phyloP scores from a whole-genome alignment of 2,888 invertebrate genomes.

The Spilarctia lutea region DNA sequence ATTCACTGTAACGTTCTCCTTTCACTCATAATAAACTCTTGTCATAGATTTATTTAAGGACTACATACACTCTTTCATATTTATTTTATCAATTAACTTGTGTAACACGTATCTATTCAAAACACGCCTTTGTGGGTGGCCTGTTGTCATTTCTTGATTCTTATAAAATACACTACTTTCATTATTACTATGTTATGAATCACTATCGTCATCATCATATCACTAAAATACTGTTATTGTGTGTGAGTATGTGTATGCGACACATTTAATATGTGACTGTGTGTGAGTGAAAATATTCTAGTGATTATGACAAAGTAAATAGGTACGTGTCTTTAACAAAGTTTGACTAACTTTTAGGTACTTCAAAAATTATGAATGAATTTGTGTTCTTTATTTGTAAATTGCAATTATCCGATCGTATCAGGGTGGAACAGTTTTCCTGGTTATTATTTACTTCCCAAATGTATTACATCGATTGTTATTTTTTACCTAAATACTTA shows the following conservation, averaged over 20 bases:
- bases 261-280: not conserved
- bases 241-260: not conserved
- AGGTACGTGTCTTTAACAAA: not conserved
- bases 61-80: constrained; percentile 15
- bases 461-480: no score
- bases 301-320: not conserved
- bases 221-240: not conserved
- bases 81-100: constrained; percentile 17
- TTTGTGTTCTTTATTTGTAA: not conserved
- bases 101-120: not conserved
- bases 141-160: not conserved
- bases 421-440: not conserved
- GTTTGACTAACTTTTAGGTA: no score
- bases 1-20: not conserved
- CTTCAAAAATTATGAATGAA: not conserved
- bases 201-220: not conserved
- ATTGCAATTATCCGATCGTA: not conserved
- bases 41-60: constrained; percentile 7
- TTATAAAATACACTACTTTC: not conserved
- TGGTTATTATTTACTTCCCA: no score
- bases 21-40: constrained; percentile 10
- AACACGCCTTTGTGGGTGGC: constrained; percentile 13
- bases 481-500: no score
- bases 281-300: not conserved
- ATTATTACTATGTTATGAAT: not conserved